Evolutionary conservation across 2,888 invertebrate genomes (phyloP).

Genomic region (Phymatocera aterrima): DNA sequence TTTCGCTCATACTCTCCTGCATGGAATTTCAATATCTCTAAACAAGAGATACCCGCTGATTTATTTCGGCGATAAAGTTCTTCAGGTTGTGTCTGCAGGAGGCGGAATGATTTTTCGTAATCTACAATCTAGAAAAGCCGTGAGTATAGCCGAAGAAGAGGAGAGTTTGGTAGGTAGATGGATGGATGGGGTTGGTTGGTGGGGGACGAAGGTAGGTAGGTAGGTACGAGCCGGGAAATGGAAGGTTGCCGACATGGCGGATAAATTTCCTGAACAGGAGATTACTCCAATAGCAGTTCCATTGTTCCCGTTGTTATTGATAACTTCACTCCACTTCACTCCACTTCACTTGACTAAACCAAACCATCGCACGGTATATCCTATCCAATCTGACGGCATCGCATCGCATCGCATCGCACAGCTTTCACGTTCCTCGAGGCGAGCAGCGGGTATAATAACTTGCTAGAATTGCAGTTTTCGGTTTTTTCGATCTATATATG

Average conservation of each 20-base stretch:
- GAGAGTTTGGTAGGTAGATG: neutral
- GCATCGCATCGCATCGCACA: conserved; percentile 4
- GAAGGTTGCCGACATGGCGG: conserved; percentile 65
- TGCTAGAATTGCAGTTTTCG: conserved; percentile 38
- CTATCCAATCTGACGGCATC: no score
- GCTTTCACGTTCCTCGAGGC: neutral
- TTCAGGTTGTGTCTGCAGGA: neutral
- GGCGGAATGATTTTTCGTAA: conserved; percentile 24
- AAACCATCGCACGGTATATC: no score
- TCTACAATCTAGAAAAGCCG: conserved; percentile 33
- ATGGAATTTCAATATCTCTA: neutral
- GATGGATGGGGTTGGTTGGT: neutral
- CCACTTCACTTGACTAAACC: conserved; percentile 37
- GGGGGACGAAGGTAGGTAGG: conserved; percentile 43
- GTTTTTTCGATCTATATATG: conserved; percentile 3
- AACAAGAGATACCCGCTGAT: conserved; percentile 1
- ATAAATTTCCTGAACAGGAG: conserved; percentile 70
- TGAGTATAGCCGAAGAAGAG: neutral
- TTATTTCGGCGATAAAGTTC: conserved; percentile 27
- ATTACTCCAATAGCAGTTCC: conserved; percentile 66
- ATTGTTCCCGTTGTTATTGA: conserved; percentile 62
- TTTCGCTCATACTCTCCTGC: no score
- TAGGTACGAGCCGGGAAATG: conserved; percentile 57
- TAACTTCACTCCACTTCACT: conserved; percentile 51
- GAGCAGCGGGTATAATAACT: neutral